Evolutionary conservation across 2,888 invertebrate species (phyloP), one percentile per base, ranked within the genome.

Genomic region (Cryptocephalus moraei): DNA sequence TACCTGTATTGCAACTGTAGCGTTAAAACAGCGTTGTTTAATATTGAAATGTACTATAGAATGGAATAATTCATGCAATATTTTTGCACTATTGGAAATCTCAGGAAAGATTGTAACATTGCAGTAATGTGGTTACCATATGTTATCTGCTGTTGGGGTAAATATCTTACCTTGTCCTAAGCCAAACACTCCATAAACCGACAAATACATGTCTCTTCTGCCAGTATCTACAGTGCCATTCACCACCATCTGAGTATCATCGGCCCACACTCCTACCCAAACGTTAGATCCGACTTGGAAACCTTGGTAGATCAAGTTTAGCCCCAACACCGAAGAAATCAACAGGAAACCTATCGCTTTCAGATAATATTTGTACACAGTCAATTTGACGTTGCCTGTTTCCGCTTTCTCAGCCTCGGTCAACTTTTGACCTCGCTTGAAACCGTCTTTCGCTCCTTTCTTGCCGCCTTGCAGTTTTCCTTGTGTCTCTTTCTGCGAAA

Each of bases 131-230:
- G n/a, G n/a, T n/a, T n/a, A n/a, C n/a, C n/a, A n/a, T n/a, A n/a
- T n/a, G n/a, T n/a, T n/a, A n/a, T n/a, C n/a, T n/a, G n/a, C n/a
- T n/a, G n/a, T n/a, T n/a, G n/a, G n/a, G n/a, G n/a, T n/a, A n/a
- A n/a, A n/a, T n/a, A n/a, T 22, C 80, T 75, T 80, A 91, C 90
- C 88, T 83, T 91, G 91, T 50, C 85, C 87, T 54, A 85, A 71
- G 54, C 91, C 92, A 50, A 92, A 79, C 13, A 81, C 86, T 51
- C 87, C 91, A 68, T 91, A 92, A 8, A 91, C 86, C 46, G 87
- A 86, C 49, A 92, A 76, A 64, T 90, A 91, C 71, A 86, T 76
- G 62, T 90, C 83, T 48, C 87, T 75, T 54, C 75, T 73, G 1
- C 66, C 61, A 8, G 72, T 77, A 60, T 84, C 73, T n/a, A 75